Evolutionary conservation across 1,140 invertebrate genomes (phyloP).

Genomic region (Centruroides vittatus): DNA sequence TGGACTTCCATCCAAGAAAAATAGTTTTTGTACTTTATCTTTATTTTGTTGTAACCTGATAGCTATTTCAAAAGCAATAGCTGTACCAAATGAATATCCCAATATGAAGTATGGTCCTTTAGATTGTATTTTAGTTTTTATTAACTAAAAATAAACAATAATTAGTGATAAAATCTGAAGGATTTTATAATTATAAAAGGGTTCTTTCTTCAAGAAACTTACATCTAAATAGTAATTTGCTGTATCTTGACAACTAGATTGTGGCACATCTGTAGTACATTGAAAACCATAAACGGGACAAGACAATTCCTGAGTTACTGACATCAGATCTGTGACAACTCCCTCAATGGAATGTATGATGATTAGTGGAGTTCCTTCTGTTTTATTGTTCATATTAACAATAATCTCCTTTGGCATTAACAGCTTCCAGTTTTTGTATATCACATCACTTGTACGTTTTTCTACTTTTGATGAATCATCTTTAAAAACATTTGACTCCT

Average conservation of each 20-base stretch:
- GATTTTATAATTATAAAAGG: not conserved
- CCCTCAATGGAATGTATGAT: constrained; percentile 89
- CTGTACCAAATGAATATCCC: constrained; percentile 89
- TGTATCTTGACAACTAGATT: constrained; percentile 47
- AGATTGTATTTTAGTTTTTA: constrained; percentile 53
- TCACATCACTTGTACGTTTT: not conserved
- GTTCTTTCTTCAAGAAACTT: constrained; percentile 8
- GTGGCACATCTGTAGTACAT: constrained; percentile 57
- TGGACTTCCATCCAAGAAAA: constrained; percentile 78
- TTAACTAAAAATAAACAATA: constrained; percentile 34
- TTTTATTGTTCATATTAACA: constrained; percentile 32
- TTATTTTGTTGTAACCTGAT: constrained; percentile 52
- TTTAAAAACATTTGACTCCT: constrained; percentile 4
- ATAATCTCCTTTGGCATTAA: constrained; percentile 32
- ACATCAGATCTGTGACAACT: constrained; percentile 47
- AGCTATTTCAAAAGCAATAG: constrained; percentile 86
- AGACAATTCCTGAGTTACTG: constrained; percentile 50
- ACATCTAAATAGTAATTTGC: constrained; percentile 62
- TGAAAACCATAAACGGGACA: constrained; percentile 79
- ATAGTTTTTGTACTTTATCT: constrained; percentile 37
- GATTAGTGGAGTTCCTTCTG: constrained; percentile 42
- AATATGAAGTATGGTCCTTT: constrained; percentile 68
- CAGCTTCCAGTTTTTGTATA: not conserved
- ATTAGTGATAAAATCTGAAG: not conserved
- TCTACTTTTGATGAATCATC: constrained; percentile 20